Evolutionary conservation across 1,140 invertebrate species (phyloP), one percentile per base, ranked within the genome.

Genomic region (Coboldia fuscipes): DNA sequence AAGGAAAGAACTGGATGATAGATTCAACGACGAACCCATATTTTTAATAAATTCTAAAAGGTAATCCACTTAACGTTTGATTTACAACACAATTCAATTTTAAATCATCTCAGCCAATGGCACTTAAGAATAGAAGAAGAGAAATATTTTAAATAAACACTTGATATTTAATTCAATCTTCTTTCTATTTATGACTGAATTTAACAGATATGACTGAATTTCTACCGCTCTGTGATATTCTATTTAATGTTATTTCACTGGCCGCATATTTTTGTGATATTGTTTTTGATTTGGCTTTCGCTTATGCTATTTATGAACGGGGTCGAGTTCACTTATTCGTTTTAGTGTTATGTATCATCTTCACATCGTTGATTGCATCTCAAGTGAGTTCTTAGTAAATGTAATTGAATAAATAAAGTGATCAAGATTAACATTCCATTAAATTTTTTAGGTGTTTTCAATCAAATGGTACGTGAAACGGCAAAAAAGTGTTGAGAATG

Each of bases 211-310:
- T 69, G 66, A 62, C 65, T 47, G 76, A 85, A 63, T 83, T 85
- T 53, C 62, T 85, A 50, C 79, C 79, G 37, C 63, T 88, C 40
- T 88, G 82, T 62, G 82, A 88, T 61, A 74, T 85, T 24, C 61
- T 88, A 6, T 89, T 89, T 62, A 88, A 88, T 55, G 78, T 89
- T 50, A 83, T 88, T 39, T 86, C 82, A 9, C 58, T 89, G 31
- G 78, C 78, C n/a, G 79, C 76, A 3, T 86, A 88, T 53, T 89
- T 89, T 56, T 88, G 82, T 60, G 81, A 86, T 63, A 70, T 86
- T 28, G 80, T 86, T 3, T 89, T 89, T 48, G 81, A 88, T 54
- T 62, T 85, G 21, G 70, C 84, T 24, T 77, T 82, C 62, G 69
- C 75, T 12, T 85, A 85, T 54, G 79, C 80, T 6, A 57, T 86